phyloP scores from a whole-genome alignment of 2,797 vertebrate species.

The Anolis apletophallus region DNA sequence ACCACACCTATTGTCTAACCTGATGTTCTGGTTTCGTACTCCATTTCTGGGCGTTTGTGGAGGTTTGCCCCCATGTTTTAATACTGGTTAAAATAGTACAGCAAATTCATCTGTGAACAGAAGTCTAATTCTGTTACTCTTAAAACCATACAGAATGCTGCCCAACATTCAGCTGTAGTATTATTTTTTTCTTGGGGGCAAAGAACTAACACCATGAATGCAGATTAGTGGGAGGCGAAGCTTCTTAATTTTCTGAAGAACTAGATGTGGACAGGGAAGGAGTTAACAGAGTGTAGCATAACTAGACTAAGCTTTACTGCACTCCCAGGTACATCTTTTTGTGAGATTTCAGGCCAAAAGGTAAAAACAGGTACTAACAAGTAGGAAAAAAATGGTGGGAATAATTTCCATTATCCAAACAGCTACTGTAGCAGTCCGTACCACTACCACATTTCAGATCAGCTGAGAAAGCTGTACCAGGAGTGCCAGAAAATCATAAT shows the following conservation, averaged over 20 bases:
- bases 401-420: too few species aligned
- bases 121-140: not conserved
- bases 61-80: not conserved
- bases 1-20: too few species aligned
- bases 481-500: too few species aligned
- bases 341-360: too few species aligned
- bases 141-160: not conserved
- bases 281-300: not conserved
- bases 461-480: too few species aligned
- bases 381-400: too few species aligned
- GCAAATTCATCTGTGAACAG: not conserved
- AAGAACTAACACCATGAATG: not conserved
- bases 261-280: not conserved
- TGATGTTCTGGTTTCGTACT: not conserved
- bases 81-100: not conserved
- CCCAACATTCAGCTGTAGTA: not conserved
- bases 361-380: too few species aligned
- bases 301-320: not conserved
- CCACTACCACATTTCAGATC: too few species aligned
- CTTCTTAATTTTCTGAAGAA: not conserved
- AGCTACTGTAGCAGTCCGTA: too few species aligned
- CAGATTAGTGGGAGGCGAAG: not conserved
- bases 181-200: not conserved
- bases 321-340: too few species aligned
- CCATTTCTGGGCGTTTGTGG: too few species aligned